Evolutionary conservation across 1,140 invertebrate genomes (phyloP).

Genomic region (Orius laevigatus): DNA sequence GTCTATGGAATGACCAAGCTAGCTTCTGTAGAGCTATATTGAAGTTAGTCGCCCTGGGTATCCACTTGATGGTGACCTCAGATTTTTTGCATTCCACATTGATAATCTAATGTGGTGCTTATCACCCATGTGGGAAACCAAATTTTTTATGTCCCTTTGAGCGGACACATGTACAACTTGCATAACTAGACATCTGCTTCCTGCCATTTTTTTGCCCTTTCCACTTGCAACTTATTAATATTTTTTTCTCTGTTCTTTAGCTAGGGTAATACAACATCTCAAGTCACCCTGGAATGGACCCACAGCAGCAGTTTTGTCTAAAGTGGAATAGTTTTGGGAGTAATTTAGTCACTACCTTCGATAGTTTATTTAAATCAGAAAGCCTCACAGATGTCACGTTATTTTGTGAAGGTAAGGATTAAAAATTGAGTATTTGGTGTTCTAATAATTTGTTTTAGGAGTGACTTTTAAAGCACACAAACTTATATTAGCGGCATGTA

Average conservation of each 20-base stretch:
- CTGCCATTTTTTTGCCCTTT: no score
- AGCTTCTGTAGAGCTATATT: no score
- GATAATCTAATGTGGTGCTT: no score
- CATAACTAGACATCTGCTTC: no score
- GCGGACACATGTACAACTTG: no score
- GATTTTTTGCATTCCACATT: no score
- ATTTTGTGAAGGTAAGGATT: conserved; percentile 68
- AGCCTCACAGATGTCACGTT: conserved; percentile 75
- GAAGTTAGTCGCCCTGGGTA: no score
- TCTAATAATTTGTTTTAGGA: conserved; percentile 42
- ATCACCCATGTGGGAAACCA: no score
- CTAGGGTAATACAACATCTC: conserved; percentile 28
- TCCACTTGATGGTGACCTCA: no score
- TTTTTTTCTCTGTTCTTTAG: conserved; percentile 2
- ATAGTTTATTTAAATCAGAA: conserved; percentile 76
- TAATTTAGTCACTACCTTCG: conserved; percentile 72
- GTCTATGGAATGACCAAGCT: no score
- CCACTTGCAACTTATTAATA: no score
- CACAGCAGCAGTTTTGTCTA: conserved; percentile 77
- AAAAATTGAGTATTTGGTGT: not conserved
- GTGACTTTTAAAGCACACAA: conserved; percentile 81
- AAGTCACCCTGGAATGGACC: conserved; percentile 49
- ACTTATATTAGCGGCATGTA: conserved; percentile 80
- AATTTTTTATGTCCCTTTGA: no score
- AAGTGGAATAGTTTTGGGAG: conserved; percentile 85